Evolutionary conservation across 2,888 invertebrate genomes (phyloP), one percentile per base, ranked within the genome.

Genomic region (Ophraella communa): DNA sequence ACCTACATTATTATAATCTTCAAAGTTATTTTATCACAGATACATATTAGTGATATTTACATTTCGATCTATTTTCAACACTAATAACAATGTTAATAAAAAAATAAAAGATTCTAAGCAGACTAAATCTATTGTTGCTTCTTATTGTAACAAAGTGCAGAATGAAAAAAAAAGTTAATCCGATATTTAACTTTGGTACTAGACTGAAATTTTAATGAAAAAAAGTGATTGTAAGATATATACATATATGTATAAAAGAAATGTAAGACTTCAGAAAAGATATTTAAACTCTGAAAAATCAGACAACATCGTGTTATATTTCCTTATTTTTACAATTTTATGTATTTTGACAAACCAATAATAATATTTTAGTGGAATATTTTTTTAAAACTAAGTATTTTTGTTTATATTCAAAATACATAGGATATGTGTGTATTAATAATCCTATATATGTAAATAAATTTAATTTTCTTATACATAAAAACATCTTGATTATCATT

Each of bases 1-100:
- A n/a, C n/a, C n/a, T n/a, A n/a, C 4, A 24, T 8, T 1, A 24
- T 1, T 24, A 2, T 24, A 7, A 7, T 7, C 8, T 24, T 24
- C 21, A 8, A 49, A 17, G 30, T 20, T 52, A 60, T 60, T 60
- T 60, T 60, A 60, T 60, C 60, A 53, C 60, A 60, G 60, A 60
- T 60, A 60, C 20, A 14, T 3, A 10, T 44, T 27, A 60, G 60
- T 60, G 60, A 60, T 60, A 60, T 60, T 60, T 42, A 53, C 39
- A 23, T 52, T 52, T 60, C 53, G 57, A 60, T 60, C 52, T 52
- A 39, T 52, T 58, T 52, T 52, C 27, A 24, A 44, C 27, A 60
- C 33, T 33, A 20, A 27, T 51, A 51, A 51, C 17, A 51, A 51
- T 49, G 49, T 27, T 49, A n/a, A 47, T 47, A 20, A 47, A 18